Conservation (phyloP, 2,113 vertebrate genomes). For the Tringa solitaria region DNA sequence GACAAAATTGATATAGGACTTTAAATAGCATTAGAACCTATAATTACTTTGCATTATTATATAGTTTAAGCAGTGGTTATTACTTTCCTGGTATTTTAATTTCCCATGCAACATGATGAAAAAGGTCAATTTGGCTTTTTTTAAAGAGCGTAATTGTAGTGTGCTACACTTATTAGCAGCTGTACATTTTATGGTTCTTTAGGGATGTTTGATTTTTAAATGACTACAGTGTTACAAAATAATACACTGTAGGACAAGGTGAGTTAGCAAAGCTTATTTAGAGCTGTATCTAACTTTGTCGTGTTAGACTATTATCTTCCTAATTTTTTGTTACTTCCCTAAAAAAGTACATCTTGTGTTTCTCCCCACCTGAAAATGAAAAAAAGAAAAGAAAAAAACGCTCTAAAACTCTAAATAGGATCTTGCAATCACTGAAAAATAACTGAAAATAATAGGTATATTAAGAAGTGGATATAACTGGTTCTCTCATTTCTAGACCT, state of each 20-base stretch:
- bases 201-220: slow-evolving; percentile 66
- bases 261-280: slow-evolving; percentile 33
- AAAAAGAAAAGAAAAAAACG: neutral
- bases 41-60: slow-evolving; percentile 78
- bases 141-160: slow-evolving; percentile 60
- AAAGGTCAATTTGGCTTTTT: slow-evolving; percentile 75
- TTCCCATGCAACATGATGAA: slow-evolving; percentile 72
- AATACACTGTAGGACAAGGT: slow-evolving; percentile 22
- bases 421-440: neutral
- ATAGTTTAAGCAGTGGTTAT: slow-evolving; percentile 74
- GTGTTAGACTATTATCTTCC: neutral
- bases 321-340: neutral
- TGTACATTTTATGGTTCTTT: slow-evolving; percentile 66
- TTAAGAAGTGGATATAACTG: neutral
- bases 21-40: slow-evolving; percentile 75
- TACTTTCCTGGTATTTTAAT: slow-evolving; percentile 77
- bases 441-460: neutral
- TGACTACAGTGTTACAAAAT: slow-evolving; percentile 18
- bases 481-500: neutral
- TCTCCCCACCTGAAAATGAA: neutral
- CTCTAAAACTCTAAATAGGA: neutral
- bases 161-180: slow-evolving; percentile 67
- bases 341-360: neutral
- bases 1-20: slow-evolving; percentile 75
- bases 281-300: neutral